These are phyloP conservation scores for Drosophila takahashii DNA, from an alignment of 1,140 invertebrate genomes.

Conservation along the genomic window DNA sequence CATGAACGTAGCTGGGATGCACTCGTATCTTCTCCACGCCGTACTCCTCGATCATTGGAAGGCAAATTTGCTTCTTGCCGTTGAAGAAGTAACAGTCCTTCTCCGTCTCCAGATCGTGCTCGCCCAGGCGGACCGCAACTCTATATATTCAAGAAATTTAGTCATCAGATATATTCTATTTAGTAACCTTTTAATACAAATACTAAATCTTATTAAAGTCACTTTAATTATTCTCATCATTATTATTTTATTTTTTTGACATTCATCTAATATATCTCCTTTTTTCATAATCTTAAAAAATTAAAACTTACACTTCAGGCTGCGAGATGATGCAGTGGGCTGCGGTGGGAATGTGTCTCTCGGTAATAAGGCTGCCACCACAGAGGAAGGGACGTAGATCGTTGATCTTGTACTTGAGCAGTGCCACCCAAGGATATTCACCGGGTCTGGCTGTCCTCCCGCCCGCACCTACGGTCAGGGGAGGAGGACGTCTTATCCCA, in stretches of 20 bases:
- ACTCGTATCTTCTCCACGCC: conserved; percentile 86
- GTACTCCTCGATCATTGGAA: conserved; percentile 86
- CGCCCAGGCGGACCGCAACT: conserved; percentile 87
- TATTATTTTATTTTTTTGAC: no score
- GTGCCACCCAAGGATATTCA: conserved; percentile 86
- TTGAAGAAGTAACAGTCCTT: conserved; percentile 85
- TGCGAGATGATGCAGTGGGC: conserved; percentile 85
- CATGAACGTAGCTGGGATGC: conserved; percentile 87
- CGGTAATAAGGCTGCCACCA: conserved; percentile 85
- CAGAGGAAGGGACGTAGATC: conserved; percentile 57
- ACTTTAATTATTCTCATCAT: no score
- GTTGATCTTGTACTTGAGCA: conserved; percentile 84
- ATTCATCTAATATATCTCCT: not conserved
- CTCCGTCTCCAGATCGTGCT: conserved; percentile 86
- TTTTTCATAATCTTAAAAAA: not conserved
- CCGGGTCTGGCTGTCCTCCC: conserved; percentile 83
- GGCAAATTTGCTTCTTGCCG: conserved; percentile 66
- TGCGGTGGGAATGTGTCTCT: conserved; percentile 87
- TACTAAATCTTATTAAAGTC: no score
- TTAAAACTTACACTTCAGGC: conserved; percentile 65
- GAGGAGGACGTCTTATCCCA: no score
- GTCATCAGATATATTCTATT: not conserved
- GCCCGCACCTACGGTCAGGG: conserved; percentile 24
- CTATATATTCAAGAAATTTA: conserved; percentile 50
- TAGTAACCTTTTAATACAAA: no score